Evolutionary conservation across 2,113 vertebrate species (phyloP).

Genomic region (Grammomys surdaster): DNA sequence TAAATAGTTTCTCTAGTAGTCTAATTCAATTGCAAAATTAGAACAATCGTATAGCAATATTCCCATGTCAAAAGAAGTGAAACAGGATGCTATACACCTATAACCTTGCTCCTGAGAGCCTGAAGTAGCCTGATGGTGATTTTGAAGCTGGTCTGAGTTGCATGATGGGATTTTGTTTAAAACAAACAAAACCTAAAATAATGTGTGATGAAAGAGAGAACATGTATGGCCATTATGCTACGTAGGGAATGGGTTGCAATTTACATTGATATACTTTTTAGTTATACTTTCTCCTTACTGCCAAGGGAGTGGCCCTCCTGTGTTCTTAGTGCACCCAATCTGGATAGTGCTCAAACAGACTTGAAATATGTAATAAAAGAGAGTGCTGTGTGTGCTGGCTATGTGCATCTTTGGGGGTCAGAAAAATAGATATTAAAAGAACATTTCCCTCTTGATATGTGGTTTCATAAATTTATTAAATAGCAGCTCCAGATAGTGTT

Average conservation of each 20-base stretch:
- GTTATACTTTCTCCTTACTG: not conserved
- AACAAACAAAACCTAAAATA: not conserved
- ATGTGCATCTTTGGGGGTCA: not conserved
- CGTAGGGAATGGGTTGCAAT: not conserved
- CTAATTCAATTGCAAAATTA: not conserved
- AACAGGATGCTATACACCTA: not conserved
- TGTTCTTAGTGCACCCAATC: not conserved
- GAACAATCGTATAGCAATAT: not conserved
- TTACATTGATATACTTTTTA: not conserved
- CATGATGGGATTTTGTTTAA: not conserved
- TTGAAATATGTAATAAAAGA: not conserved
- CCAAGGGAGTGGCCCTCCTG: fast-evolving
- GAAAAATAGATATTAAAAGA: not conserved
- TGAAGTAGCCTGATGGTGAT: not conserved
- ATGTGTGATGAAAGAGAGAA: not conserved
- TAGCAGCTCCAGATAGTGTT: not conserved
- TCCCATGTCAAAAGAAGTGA: not conserved
- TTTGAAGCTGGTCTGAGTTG: not conserved
- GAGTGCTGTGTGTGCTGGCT: not conserved
- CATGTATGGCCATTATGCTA: not conserved
- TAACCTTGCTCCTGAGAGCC: not conserved
- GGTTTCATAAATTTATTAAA: not conserved
- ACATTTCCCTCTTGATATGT: not conserved
- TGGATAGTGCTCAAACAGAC: not conserved
- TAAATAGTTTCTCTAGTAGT: not conserved